phyloP scores from a whole-genome alignment of 2,113 vertebrate genomes.

The Chitala chitala region DNA sequence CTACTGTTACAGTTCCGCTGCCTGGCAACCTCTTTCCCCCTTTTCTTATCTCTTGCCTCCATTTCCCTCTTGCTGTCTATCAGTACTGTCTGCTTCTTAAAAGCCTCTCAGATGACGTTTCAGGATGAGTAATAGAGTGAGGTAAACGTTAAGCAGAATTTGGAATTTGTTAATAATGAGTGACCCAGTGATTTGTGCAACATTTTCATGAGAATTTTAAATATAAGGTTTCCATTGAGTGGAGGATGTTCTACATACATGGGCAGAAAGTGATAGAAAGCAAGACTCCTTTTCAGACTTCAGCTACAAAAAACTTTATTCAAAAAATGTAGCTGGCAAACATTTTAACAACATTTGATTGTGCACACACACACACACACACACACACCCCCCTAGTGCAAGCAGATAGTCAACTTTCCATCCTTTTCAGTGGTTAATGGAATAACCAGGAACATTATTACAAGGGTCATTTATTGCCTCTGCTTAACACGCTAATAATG shows the following conservation, averaged over 20 bases:
- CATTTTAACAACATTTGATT: slow-evolving; percentile 19
- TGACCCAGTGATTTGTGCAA: slow-evolving; percentile 18
- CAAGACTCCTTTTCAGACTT: slow-evolving; percentile 19
- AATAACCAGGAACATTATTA: slow-evolving; percentile 7
- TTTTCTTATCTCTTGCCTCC: background rate
- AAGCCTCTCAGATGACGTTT: background rate
- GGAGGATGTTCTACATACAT: too few species aligned
- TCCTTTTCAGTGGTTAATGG: background rate
- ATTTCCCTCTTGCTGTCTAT: background rate
- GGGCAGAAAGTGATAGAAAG: slow-evolving; percentile 22
- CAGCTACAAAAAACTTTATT: slow-evolving; percentile 16
- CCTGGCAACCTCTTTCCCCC: background rate
- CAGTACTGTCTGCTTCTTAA: background rate
- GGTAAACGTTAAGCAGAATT: slow-evolving; percentile 6
- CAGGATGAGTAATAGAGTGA: slow-evolving; percentile 1
- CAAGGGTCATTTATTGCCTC: background rate
- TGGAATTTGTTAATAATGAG: slow-evolving; percentile 45
- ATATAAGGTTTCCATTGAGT: slow-evolving; percentile 18
- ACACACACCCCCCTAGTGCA: background rate
- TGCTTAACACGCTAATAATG: background rate
- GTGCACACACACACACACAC: background rate
- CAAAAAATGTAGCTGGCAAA: slow-evolving; percentile 17
- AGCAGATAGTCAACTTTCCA: background rate
- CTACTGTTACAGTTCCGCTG: too few species aligned
- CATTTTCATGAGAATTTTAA: slow-evolving; percentile 25